phyloP scores from a whole-genome alignment of 2,888 invertebrate genomes.

The Norana najaformis region DNA sequence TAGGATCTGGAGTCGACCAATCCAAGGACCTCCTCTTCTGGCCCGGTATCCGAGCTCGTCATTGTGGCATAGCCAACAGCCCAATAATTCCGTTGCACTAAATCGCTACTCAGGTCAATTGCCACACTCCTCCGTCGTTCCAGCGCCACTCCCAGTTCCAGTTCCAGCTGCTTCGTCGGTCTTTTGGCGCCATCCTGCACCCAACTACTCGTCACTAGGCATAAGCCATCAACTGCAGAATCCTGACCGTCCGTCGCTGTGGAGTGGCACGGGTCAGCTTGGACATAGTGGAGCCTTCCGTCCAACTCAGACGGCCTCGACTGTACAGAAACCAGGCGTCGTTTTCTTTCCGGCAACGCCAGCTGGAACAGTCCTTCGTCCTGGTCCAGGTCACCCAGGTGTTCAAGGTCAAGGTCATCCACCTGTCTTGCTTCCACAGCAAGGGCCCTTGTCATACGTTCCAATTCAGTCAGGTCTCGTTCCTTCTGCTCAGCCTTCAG shows the following conservation, averaged over 20 bases:
- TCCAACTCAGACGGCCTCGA: not conserved
- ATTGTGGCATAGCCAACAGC: not conserved
- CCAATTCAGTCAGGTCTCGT: not conserved
- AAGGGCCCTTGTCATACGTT: not conserved
- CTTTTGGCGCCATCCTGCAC: not conserved
- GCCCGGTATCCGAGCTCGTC: not conserved
- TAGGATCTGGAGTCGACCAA: not conserved
- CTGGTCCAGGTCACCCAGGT: too few species aligned
- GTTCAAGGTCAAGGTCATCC: not conserved
- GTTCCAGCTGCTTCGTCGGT: not conserved
- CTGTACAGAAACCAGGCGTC: not conserved
- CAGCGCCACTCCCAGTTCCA: not conserved
- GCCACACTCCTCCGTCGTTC: not conserved
- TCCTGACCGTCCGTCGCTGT: not conserved
- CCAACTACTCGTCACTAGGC: not conserved
- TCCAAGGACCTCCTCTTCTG: not conserved
- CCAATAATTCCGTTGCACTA: not conserved
- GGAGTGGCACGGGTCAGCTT: not conserved
- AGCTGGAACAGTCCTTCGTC: not conserved
- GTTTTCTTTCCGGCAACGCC: not conserved
- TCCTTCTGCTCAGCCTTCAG: not conserved
- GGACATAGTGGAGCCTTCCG: not conserved
- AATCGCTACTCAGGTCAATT: not conserved
- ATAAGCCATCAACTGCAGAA: not conserved
- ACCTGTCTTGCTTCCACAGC: not conserved